Evolutionary conservation across 2,113 vertebrate species (phyloP).

Genomic region (Psephotus haematonotus): DNA sequence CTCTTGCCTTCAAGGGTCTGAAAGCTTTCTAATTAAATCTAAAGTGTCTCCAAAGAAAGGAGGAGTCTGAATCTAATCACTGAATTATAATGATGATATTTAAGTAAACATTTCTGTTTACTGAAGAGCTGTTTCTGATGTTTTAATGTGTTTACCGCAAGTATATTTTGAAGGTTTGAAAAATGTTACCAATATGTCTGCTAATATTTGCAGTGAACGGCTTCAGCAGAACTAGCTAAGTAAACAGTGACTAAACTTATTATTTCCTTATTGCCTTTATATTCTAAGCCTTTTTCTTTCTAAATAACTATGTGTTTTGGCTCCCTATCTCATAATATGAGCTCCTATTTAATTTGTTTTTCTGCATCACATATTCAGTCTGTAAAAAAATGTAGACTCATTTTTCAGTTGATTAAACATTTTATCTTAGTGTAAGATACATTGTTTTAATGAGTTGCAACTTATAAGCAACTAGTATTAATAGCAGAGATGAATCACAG

Average conservation of each 20-base stretch:
- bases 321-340: not conserved
- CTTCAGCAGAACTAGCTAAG: not conserved
- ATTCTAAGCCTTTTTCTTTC: not conserved
- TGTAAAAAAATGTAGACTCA: not conserved
- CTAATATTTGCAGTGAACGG: not conserved
- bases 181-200: not conserved
- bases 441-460: not conserved
- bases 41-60: not conserved
- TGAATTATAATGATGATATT: not conserved
- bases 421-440: not conserved
- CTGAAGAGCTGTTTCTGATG: not conserved
- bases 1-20: not conserved
- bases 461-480: not conserved
- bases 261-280: not conserved
- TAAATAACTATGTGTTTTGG: not conserved
- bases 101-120: not conserved
- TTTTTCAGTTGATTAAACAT: not conserved
- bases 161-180: not conserved
- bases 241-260: not conserved
- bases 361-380: not conserved
- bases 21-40: not conserved
- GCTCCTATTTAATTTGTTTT: not conserved
- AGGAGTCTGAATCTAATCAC: not conserved
- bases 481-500: not conserved
- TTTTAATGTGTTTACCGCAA: not conserved